Percentiles rank a stretch among this genome's conserved stretches.
These are phyloP conservation scores for Pseudorectes ferrugineus DNA, from an alignment of 2,113 vertebrate genomes.

Conservation along the genomic window DNA sequence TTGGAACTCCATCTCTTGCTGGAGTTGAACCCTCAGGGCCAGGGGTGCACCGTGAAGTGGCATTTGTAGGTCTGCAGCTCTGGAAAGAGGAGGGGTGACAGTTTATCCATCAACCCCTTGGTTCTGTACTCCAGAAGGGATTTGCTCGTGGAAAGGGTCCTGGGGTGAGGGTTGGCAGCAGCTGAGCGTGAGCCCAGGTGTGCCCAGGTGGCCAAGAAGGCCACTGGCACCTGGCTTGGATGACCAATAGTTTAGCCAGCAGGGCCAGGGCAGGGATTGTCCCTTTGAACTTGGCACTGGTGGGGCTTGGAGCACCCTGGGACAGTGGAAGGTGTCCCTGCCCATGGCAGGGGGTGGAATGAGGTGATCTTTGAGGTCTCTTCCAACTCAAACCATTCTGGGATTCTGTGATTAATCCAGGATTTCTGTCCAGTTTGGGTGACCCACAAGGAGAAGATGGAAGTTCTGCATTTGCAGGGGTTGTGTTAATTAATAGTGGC, in stretches of 20 bases:
- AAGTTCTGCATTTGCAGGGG: neutral
- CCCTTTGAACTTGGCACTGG: accelerated
- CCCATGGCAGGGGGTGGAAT: neutral
- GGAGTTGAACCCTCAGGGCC: neutral
- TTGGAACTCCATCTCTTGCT: neutral
- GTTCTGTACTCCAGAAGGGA: neutral
- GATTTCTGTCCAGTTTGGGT: neutral
- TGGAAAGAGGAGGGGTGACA: neutral
- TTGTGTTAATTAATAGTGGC: neutral
- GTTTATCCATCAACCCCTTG: neutral
- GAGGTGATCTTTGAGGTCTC: neutral
- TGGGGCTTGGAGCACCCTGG: neutral
- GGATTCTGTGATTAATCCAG: neutral
- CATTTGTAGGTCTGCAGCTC: neutral
- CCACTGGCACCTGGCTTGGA: neutral
- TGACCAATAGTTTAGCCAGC: neutral
- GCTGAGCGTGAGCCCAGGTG: neutral
- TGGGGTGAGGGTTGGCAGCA: neutral
- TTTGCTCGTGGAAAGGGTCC: neutral
- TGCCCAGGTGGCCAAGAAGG: neutral
- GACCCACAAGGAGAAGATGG: neutral
- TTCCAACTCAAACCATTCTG: neutral
- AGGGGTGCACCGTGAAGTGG: accelerated
- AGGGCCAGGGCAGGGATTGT: neutral
- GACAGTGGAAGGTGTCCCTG: neutral